phyloP scores from a whole-genome alignment of 2,113 vertebrate species.

The Campylomormyrus tamandua region DNA sequence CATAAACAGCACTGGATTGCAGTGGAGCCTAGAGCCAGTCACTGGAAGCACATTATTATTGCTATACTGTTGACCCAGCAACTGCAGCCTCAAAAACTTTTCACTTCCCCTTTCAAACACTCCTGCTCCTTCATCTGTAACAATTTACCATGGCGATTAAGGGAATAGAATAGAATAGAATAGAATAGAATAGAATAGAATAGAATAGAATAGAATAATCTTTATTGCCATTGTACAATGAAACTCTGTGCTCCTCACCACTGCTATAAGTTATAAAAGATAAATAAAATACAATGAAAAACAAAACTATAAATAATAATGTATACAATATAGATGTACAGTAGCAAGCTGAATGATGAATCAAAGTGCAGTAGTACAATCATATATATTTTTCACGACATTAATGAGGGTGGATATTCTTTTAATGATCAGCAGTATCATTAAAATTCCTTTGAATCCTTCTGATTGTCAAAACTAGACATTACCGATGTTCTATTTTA shows the following conservation, averaged over 20 bases:
- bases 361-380: neutral
- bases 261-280: neutral
- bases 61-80: neutral
- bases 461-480: neutral
- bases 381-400: neutral
- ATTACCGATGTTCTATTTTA: neutral
- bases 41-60: neutral
- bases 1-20: neutral
- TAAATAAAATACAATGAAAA: neutral
- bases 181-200: neutral
- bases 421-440: neutral
- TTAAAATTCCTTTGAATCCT: neutral
- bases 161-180: neutral
- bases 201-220: neutral
- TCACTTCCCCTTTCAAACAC: neutral
- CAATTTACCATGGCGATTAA: neutral
- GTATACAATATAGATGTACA: neutral
- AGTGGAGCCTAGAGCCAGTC: neutral
- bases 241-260: neutral
- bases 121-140: neutral
- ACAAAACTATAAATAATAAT: neutral
- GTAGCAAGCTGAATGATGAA: neutral
- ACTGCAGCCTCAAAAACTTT: neutral
- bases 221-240: neutral
- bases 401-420: neutral